Conservation (phyloP, 1,140 invertebrate genomes). For the Drosophila seguyi region DNA sequence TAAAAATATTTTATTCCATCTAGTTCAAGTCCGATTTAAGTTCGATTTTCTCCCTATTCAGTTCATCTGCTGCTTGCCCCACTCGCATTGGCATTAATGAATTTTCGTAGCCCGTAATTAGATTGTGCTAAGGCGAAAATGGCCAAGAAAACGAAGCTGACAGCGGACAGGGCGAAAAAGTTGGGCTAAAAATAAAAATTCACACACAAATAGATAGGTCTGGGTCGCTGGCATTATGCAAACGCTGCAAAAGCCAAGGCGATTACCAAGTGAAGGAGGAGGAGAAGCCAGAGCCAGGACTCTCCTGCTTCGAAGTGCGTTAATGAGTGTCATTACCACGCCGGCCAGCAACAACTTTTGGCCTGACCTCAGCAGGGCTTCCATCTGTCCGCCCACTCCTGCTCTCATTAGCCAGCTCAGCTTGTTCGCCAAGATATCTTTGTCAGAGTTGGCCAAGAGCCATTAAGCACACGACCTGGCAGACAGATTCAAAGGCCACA, state of each 20-base stretch:
- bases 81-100: conserved; percentile 60
- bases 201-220: conserved; percentile 57
- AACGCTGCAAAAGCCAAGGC: conserved; percentile 72
- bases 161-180: conserved; percentile 6
- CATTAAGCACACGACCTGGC: conserved; percentile 61
- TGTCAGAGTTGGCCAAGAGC: conserved; percentile 38
- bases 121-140: conserved; percentile 61
- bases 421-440: conserved; percentile 38
- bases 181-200: conserved; percentile 67
- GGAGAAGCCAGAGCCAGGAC: neutral
- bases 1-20: too few species aligned
- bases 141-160: conserved; percentile 30
- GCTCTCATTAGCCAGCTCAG: conserved; percentile 27
- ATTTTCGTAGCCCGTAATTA: conserved; percentile 75
- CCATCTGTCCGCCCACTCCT: conserved; percentile 18
- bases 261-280: conserved; percentile 51
- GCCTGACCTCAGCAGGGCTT: conserved; percentile 34
- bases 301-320: conserved; percentile 53
- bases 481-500: conserved; percentile 39
- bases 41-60: conserved; percentile 5
- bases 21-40: neutral
- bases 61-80: neutral
- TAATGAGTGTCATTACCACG: conserved; percentile 79
- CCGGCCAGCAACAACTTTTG: conserved; percentile 62
- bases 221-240: conserved; percentile 59